Evolutionary conservation across 2,113 vertebrate species (phyloP), one percentile per base, ranked within the genome.

Genomic region (Pipra filicauda): DNA sequence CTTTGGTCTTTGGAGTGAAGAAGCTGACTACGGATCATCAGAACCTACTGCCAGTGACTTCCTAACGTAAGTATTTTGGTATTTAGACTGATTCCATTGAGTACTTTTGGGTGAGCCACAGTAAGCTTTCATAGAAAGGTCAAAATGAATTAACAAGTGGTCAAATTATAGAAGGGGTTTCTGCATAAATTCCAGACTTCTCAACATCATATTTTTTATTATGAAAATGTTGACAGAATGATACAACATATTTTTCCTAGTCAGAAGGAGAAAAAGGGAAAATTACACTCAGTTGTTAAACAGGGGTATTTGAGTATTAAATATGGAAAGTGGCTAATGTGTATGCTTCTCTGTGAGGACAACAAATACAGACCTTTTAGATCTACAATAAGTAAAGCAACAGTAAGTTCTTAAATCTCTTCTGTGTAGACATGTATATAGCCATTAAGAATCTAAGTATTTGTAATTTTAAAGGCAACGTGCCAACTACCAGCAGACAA

Each of bases 31-130:
- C 48, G 52, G 57, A 86, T 75, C 55, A 30, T 18, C 31, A 41
- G 20, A 26, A 85, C 28, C 85, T 88, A 30, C 65, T 75, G 15
- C 57, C 67, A 64, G 17, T 69, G 48, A 51, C 35, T 31, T 73
- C 46, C 51, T 55, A 64, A 39, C 59, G 88, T 90, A 91, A 93
- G 91, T 96, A 94, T 77, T 67, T 70, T 39, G 33, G 35, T 87
- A 73, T 77, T 85, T 78, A 22, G 23, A 26, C 41, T 51, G 5
- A 76, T 73, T 87, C 74, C 3, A 69, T 49, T 39, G 65, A 65
- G 22, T n/a, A 17, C 15, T 87, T 86, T 15, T 44, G 57, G 21
- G 26, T 78, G 20, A 76, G 27, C 52, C 20, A 22, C 13, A 41
- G 59, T 64, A 77, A 79, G 28, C 41, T n/a, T 65, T 87, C 48